phyloP scores from a whole-genome alignment of 2,113 vertebrate genomes.

The Melanotaenia duboulayi region DNA sequence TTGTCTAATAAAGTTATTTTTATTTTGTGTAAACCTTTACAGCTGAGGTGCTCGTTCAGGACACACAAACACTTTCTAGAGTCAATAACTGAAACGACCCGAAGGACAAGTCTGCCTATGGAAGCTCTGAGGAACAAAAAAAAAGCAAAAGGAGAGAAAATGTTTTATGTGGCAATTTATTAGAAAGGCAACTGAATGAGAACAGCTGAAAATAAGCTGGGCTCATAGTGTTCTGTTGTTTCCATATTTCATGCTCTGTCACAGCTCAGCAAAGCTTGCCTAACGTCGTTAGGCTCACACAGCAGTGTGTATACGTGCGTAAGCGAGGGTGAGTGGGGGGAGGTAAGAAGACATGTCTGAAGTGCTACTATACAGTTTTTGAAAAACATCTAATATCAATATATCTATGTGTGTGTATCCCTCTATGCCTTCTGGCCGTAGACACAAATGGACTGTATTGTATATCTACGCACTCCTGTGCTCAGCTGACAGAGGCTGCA shows the following conservation, averaged over 20 bases:
- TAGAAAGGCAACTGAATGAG: constrained; percentile 33
- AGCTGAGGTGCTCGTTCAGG: constrained; percentile 10
- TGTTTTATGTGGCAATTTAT: constrained; percentile 34
- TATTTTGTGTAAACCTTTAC: constrained; percentile 15
- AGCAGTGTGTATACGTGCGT: constrained; percentile 55
- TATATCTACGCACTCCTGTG: constrained; percentile 14
- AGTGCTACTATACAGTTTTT: constrained; percentile 43
- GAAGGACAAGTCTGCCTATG: constrained; percentile 16
- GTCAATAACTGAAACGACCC: constrained; percentile 45
- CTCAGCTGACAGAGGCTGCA: constrained; percentile 53
- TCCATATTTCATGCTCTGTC: constrained; percentile 73
- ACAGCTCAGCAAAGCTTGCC: constrained; percentile 74
- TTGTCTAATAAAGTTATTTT: constrained; percentile 7
- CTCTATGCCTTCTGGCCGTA: constrained; percentile 11
- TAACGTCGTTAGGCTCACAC: constrained; percentile 65
- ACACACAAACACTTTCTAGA: constrained; percentile 43
- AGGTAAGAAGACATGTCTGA: constrained; percentile 39
- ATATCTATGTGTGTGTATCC: constrained; percentile 7
- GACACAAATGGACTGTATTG: constrained; percentile 22
- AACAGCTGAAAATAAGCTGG: constrained; percentile 43
- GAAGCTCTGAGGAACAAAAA: not conserved
- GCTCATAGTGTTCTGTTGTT: constrained; percentile 60
- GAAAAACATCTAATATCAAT: constrained; percentile 47
- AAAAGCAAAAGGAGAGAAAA: constrained; percentile 29
- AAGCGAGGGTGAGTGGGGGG: constrained; percentile 28